phyloP scores from a whole-genome alignment of 2,888 invertebrate species.

The Aethes cnicana region DNA sequence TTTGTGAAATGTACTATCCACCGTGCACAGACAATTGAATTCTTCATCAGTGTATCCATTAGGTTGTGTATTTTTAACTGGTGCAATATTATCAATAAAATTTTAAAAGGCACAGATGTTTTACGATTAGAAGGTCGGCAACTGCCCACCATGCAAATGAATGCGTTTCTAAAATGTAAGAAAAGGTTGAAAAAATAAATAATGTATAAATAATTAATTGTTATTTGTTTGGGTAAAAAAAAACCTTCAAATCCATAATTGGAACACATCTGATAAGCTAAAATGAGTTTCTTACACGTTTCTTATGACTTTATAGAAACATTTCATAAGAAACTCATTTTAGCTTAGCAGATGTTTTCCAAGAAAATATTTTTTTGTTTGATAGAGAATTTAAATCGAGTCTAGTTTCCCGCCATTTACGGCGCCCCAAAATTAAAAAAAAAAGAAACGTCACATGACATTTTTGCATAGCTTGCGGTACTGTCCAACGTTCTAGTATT shows the following conservation, averaged over 20 bases:
- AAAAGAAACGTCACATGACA: neutral
- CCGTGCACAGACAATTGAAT: slow-evolving; percentile 17
- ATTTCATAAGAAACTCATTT: too few relatives aligned
- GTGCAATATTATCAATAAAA: slow-evolving; percentile 33
- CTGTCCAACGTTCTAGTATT: too few relatives aligned
- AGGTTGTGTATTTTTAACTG: slow-evolving; percentile 32
- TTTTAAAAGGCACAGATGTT: slow-evolving; percentile 30
- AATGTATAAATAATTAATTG: slow-evolving; percentile 13
- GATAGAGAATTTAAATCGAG: neutral
- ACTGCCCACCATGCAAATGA: slow-evolving; percentile 24
- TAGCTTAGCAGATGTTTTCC: too few relatives aligned
- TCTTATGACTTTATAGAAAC: too few relatives aligned
- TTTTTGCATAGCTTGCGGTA: neutral
- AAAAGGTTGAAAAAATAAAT: slow-evolving; percentile 26
- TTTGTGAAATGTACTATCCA: slow-evolving; percentile 31
- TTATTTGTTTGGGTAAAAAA: neutral
- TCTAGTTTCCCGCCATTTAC: neutral
- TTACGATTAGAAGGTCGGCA: slow-evolving; percentile 10
- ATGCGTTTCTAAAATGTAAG: slow-evolving; percentile 21
- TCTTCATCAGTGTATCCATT: slow-evolving; percentile 25
- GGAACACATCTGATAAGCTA: neutral
- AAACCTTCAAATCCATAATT: neutral
- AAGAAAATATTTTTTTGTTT: too few relatives aligned
- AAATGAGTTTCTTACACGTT: too few relatives aligned
- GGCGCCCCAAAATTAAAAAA: too few relatives aligned